phyloP scores from a whole-genome alignment of 1,140 invertebrate genomes.

The Limonius californicus region DNA sequence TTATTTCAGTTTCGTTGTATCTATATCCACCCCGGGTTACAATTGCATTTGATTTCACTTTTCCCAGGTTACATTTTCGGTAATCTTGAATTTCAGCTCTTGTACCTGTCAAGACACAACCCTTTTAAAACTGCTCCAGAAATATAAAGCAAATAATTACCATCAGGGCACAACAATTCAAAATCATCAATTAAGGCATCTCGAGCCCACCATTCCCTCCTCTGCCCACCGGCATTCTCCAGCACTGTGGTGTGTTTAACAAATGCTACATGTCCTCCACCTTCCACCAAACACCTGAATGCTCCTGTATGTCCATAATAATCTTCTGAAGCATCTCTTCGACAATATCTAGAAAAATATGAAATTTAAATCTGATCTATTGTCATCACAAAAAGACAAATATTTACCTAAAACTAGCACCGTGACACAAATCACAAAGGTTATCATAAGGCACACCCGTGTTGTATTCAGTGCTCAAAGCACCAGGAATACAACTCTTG shows the following conservation, averaged over 20 bases:
- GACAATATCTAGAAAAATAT: slow-evolving; percentile 67
- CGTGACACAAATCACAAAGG: slow-evolving; percentile 92
- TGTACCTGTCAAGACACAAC: slow-evolving; percentile 61
- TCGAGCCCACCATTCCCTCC: slow-evolving; percentile 88
- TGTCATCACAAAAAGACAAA: too few species aligned
- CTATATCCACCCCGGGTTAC: slow-evolving; percentile 74
- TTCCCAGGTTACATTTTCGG: slow-evolving; percentile 81
- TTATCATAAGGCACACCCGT: slow-evolving; percentile 78
- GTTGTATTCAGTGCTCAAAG: slow-evolving; percentile 80
- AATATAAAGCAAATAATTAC: slow-evolving; percentile 47
- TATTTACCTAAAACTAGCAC: slow-evolving; percentile 72
- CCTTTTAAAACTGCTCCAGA: too few species aligned
- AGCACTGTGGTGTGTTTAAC: slow-evolving; percentile 88
- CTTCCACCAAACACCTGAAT: slow-evolving; percentile 90
- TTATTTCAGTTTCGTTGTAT: slow-evolving; percentile 75
- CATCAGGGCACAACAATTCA: slow-evolving; percentile 90
- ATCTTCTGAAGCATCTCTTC: slow-evolving; percentile 79
- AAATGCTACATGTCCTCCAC: slow-evolving; percentile 92
- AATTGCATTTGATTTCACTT: slow-evolving; percentile 86
- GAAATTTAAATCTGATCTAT: neutral
- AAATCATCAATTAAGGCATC: slow-evolving; percentile 90
- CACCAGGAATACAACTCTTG: slow-evolving; percentile 86
- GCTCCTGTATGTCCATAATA: slow-evolving; percentile 89
- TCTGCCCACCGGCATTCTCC: slow-evolving; percentile 87
- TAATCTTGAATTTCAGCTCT: slow-evolving; percentile 76